phyloP scores from a whole-genome alignment of 1,140 invertebrate genomes.

The Ridgeia piscesae region DNA sequence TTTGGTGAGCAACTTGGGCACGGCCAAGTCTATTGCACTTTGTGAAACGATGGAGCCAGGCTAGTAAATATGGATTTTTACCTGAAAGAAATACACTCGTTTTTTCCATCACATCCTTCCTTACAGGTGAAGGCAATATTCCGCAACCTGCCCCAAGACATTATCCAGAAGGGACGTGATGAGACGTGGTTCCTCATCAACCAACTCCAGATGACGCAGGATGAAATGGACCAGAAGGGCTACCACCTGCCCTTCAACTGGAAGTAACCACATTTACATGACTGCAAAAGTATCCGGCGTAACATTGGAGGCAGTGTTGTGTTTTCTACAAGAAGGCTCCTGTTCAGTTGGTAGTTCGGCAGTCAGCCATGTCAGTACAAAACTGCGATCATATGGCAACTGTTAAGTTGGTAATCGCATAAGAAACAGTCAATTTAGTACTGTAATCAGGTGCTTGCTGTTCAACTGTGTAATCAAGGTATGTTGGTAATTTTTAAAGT shows the following conservation, averaged over 20 bases:
- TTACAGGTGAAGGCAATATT: neutral
- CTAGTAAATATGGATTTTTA: too few species aligned
- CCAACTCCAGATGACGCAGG: neutral
- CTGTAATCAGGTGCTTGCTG: neutral
- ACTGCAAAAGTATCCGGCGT: neutral
- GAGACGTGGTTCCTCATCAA: neutral
- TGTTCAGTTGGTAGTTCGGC: too few species aligned
- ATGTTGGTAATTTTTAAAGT: neutral
- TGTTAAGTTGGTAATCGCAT: too few species aligned
- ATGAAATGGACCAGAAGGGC: neutral
- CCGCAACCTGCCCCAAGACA: neutral
- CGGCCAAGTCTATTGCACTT: too few species aligned
- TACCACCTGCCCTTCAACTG: neutral
- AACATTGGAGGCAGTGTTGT: neutral
- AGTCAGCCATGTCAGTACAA: neutral
- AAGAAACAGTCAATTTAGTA: neutral
- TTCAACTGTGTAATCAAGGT: neutral
- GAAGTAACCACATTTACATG: neutral
- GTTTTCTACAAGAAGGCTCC: too few species aligned
- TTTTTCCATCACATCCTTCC: too few species aligned
- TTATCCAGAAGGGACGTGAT: neutral
- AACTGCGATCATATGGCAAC: too few species aligned
- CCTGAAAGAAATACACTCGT: too few species aligned
- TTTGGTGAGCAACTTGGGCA: too few species aligned
- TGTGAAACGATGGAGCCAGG: too few species aligned